Percentiles rank a stretch among this genome's conserved stretches.
Evolutionary conservation across 2,797 vertebrate genomes (phyloP).

Genomic region (Chelidonichthys spinosus): DNA sequence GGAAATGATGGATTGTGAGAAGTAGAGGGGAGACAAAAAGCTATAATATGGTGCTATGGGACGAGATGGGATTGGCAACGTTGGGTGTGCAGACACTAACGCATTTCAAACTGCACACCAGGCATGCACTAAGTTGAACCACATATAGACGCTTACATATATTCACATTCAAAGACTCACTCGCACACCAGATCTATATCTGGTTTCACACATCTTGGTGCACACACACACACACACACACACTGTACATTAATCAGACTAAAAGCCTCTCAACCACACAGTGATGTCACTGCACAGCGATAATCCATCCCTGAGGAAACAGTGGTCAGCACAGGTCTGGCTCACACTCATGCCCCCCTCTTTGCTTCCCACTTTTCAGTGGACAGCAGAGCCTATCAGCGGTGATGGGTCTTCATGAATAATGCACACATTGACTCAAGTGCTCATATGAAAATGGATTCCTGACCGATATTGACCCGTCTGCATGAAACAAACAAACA

Average conservation of each 20-base stretch:
- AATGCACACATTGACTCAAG: conserved; percentile 74
- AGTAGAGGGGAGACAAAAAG: conserved; percentile 43
- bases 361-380: conserved; percentile 15
- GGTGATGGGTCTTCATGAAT: conserved; percentile 72
- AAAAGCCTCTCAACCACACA: conserved; percentile 75
- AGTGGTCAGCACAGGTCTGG: conserved; percentile 57
- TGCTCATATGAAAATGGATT: conserved; percentile 79
- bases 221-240: conserved; percentile 31
- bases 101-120: conserved; percentile 15
- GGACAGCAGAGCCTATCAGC: conserved; percentile 54
- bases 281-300: conserved; percentile 75
- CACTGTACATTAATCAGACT: conserved; percentile 75
- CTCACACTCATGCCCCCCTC: conserved; percentile 25
- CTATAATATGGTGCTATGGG: conserved; percentile 36
- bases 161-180: conserved; percentile 19
- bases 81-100: conserved; percentile 28
- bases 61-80: conserved; percentile 46
- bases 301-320: conserved; percentile 72
- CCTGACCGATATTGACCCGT: conserved; percentile 73
- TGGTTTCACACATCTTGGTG: conserved; percentile 11
- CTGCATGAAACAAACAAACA: conserved; percentile 31
- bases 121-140: conserved; percentile 16
- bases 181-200: conserved; percentile 24
- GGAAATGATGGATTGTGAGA: conserved; percentile 68
- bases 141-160: conserved; percentile 2